Base-by-base conservation (phyloP, 2,113 vertebrate species). In the Albula goreensis region DNA sequence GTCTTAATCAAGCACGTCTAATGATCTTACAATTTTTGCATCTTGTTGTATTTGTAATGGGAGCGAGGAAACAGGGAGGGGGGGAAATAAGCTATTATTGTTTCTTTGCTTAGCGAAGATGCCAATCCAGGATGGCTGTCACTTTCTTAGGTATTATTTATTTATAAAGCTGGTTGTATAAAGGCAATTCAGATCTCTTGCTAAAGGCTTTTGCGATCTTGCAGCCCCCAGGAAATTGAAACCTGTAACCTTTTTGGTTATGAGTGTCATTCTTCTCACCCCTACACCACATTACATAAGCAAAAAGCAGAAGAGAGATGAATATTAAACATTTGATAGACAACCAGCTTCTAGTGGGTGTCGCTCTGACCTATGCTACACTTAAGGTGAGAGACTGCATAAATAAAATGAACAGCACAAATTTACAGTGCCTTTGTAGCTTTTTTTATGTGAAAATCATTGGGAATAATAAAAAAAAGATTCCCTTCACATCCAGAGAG, bases 1-100 rank as follows among this genome's bases (percentile, higher is more conserved):
- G 88, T 90, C 87, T 91, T 92, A 93, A 93, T 90, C 90, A 94
- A 91, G 92, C 93, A 88, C 82, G 77, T 89, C 88, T 95, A 91
- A 94, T 92, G 90, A 90, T 91, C 91, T 87, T 89, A 85, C 86
- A 89, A 87, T 89, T 90, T 87, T 84, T 87, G 83, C 87, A 83
- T 86, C 81, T 85, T 84, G n/a, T 81, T 86, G 50, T 82, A 52
- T 82, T 86, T 82, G 53, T 52, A 86, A 77, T 86, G 80, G 50
- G 79, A 80, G 63, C 63, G 17, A 19, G 85, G 60, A 51, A 74
- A 57, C 56, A 48, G 85, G 80, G 80, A 31, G 79, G 41, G 52
- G 77, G 41, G 52, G 77, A 77, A 9, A 86, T 66, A 66, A 22
- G 22, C 8, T 74, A 22, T 22, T 66, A 4, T 66, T 66, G 60